Evolutionary conservation across 1,140 invertebrate genomes (phyloP).

Genomic region (Oedothorax gibbosus): DNA sequence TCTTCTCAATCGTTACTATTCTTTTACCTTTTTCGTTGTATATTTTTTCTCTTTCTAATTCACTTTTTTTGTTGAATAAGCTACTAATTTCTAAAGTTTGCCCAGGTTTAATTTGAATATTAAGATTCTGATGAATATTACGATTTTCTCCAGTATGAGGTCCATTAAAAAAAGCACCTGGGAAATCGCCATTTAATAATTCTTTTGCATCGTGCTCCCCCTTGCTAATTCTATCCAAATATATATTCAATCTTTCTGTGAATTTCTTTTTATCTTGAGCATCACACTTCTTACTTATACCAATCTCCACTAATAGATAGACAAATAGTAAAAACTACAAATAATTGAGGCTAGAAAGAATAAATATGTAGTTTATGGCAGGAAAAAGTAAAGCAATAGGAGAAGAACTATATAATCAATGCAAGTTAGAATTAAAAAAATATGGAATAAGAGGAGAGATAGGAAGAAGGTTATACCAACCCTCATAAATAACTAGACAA

Average conservation of each 20-base stretch:
- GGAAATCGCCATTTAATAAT: not conserved
- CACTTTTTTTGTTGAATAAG: not conserved
- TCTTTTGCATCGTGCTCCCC: not conserved
- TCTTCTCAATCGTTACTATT: slow-evolving; percentile 6
- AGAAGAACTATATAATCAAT: too few relatives aligned
- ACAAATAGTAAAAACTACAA: too few relatives aligned
- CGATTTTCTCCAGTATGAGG: not conserved
- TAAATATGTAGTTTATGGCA: too few relatives aligned
- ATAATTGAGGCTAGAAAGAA: too few relatives aligned
- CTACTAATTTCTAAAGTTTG: not conserved
- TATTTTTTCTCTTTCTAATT: not conserved
- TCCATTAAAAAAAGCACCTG: not conserved
- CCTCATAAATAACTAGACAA: too few relatives aligned
- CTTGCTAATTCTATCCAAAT: not conserved
- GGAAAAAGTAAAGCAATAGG: too few relatives aligned
- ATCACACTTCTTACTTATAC: not conserved
- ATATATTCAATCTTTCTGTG: not conserved
- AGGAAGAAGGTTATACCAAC: too few relatives aligned
- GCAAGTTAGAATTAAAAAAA: too few relatives aligned
- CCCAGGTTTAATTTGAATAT: not conserved
- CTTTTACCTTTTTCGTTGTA: not conserved
- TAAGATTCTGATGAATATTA: not conserved
- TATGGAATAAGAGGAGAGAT: too few relatives aligned
- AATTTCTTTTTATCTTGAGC: not conserved
- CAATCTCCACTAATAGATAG: too few relatives aligned